Percentiles rank a stretch among this genome's conserved stretches.
These are phyloP conservation scores for Lithophane socia DNA, from an alignment of 2,888 invertebrate genomes.

Conservation along the genomic window DNA sequence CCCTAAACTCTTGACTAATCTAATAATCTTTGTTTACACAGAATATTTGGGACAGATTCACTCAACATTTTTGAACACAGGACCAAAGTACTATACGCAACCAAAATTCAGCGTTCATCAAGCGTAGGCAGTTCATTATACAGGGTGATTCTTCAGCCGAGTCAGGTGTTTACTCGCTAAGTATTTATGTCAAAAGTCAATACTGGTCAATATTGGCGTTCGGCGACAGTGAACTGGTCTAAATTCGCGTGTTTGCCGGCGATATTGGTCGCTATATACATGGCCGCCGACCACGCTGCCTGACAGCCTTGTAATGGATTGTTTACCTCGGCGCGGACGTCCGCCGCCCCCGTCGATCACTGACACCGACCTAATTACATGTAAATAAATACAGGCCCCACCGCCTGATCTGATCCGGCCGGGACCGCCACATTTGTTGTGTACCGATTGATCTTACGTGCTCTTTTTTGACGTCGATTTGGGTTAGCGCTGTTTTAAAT, in stretches of 20 bases:
- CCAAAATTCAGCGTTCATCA: conserved; percentile 22
- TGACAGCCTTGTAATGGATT: conserved; percentile 86
- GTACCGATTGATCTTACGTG: conserved; percentile 68
- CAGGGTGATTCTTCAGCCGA: conserved; percentile 37
- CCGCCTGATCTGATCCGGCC: conserved; percentile 70
- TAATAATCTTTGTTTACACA: conserved; percentile 17
- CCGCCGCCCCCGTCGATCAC: conserved; percentile 85
- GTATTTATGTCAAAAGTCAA: conserved; percentile 74
- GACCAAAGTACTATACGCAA: neutral
- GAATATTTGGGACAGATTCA: conserved; percentile 13
- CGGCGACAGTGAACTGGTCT: conserved; percentile 75
- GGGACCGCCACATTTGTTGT: conserved; percentile 55
- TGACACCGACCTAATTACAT: conserved; percentile 87
- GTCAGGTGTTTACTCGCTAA: conserved; percentile 45
- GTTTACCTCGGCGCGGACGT: conserved; percentile 84
- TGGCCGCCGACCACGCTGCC: conserved; percentile 69
- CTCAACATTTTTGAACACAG: conserved; percentile 7
- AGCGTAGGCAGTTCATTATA: conserved; percentile 53
- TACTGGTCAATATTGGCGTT: conserved; percentile 77
- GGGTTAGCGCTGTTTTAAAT: conserved; percentile 39
- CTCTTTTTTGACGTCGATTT: conserved; percentile 54
- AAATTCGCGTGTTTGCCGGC: conserved; percentile 82
- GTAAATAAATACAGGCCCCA: conserved; percentile 85
- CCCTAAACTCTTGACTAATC: neutral
- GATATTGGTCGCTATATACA: conserved; percentile 80